These are phyloP conservation scores for Pseudotriccus pelzelni DNA, from an alignment of 2,797 vertebrate genomes.

Conservation along the genomic window DNA sequence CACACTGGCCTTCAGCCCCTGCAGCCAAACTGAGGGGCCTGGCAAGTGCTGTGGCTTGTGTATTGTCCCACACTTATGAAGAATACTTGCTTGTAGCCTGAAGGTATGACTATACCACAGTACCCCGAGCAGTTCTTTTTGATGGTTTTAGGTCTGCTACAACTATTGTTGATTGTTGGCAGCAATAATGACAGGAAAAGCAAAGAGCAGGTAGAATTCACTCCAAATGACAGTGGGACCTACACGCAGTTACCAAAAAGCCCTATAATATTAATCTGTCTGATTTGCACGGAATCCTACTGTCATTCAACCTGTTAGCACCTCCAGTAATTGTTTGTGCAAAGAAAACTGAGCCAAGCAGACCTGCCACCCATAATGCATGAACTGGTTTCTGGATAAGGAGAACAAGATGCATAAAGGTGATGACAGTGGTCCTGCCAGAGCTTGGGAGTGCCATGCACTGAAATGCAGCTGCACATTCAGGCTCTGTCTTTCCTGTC, in stretches of 20 bases:
- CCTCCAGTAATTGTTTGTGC: background rate
- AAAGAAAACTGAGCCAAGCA: background rate
- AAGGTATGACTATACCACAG: background rate
- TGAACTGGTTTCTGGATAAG: background rate
- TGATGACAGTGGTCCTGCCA: background rate
- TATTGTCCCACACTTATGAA: rapidly evolving
- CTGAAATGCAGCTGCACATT: background rate
- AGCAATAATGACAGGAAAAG: background rate
- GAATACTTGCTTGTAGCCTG: background rate
- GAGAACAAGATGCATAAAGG: background rate
- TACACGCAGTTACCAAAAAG: background rate
- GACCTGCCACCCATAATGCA: too few species aligned
- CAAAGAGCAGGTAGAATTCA: background rate
- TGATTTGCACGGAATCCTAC: background rate
- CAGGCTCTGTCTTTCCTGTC: background rate
- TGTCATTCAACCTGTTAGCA: background rate
- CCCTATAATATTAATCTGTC: background rate
- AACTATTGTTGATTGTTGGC: background rate
- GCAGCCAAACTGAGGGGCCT: background rate
- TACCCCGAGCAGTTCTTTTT: background rate
- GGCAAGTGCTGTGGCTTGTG: background rate
- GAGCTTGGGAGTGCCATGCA: background rate
- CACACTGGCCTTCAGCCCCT: background rate
- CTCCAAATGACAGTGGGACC: background rate
- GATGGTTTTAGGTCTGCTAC: background rate